A percentile compares a stretch with the other conserved stretches of the same genome.
Evolutionary conservation across 1,140 invertebrate species (phyloP).

Genomic region (Tetraneura akinire): DNA sequence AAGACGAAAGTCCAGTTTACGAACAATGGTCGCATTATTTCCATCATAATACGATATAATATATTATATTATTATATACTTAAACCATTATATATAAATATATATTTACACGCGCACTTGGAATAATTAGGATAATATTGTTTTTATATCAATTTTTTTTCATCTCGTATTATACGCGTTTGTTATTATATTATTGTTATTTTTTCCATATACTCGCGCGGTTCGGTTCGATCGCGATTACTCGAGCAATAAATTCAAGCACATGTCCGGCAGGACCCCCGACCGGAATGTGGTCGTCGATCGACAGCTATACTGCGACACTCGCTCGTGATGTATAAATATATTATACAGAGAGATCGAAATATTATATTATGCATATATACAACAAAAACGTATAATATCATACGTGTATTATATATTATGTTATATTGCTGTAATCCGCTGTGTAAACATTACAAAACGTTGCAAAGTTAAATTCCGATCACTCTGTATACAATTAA

Average conservation of each 20-base stretch:
- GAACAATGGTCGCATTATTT: background rate
- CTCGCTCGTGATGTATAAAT: background rate
- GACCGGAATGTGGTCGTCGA: conserved; percentile 25
- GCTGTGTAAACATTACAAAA: too few species aligned
- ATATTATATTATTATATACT: too few species aligned
- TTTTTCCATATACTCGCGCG: background rate
- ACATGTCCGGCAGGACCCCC: background rate
- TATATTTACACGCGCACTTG: background rate
- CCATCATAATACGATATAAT: too few species aligned
- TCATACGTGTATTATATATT: too few species aligned
- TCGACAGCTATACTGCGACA: background rate
- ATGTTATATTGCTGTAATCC: too few species aligned
- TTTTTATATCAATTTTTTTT: background rate
- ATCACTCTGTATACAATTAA: too few species aligned
- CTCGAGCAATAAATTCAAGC: conserved; percentile 22
- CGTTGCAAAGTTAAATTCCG: too few species aligned
- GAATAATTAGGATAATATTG: conserved; percentile 2
- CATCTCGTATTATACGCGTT: background rate
- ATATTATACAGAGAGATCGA: background rate
- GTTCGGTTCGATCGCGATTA: background rate
- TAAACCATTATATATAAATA: too few species aligned
- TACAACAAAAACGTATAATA: too few species aligned
- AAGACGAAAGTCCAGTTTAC: background rate
- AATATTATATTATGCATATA: too few species aligned
- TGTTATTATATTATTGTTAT: background rate